Conservation (phyloP, 2,888 invertebrate genomes). For the Plutella xylostella region DNA sequence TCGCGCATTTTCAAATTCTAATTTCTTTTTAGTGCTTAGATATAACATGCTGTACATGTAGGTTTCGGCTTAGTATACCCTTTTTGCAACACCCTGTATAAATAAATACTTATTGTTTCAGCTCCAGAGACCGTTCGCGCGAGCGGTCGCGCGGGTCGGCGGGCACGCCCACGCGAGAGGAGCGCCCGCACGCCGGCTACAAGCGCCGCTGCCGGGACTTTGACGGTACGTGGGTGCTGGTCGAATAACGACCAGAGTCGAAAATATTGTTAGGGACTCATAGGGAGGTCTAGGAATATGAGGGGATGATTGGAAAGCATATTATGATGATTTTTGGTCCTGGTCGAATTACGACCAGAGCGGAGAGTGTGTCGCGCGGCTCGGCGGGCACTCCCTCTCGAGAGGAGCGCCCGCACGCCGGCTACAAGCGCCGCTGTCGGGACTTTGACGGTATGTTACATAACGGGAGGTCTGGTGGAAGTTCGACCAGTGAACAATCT, state of each 20-base stretch:
- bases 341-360: conserved; percentile 15
- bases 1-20: too few species aligned
- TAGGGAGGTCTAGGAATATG: too few species aligned
- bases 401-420: conserved; percentile 65
- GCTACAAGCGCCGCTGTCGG: conserved; percentile 78
- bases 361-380: conserved; percentile 38
- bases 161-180: conserved; percentile 26
- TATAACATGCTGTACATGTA: too few species aligned
- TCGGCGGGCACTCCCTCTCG: conserved; percentile 25
- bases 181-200: conserved; percentile 57
- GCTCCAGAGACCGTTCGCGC: conserved; percentile 44
- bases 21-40: too few species aligned
- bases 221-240: conserved; percentile 85
- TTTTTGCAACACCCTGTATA: too few species aligned
- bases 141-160: conserved; percentile 36
- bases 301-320: too few species aligned
- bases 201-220: conserved; percentile 88
- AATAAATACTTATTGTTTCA: conserved; percentile 13
- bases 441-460: conserved; percentile 83
- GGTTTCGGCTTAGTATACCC: too few species aligned
- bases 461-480: background rate
- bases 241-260: too few species aligned
- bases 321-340: too few species aligned
- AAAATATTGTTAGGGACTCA: too few species aligned
- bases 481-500: background rate